phyloP scores from a whole-genome alignment of 1,140 invertebrate genomes.

The Lepidurus apus region DNA sequence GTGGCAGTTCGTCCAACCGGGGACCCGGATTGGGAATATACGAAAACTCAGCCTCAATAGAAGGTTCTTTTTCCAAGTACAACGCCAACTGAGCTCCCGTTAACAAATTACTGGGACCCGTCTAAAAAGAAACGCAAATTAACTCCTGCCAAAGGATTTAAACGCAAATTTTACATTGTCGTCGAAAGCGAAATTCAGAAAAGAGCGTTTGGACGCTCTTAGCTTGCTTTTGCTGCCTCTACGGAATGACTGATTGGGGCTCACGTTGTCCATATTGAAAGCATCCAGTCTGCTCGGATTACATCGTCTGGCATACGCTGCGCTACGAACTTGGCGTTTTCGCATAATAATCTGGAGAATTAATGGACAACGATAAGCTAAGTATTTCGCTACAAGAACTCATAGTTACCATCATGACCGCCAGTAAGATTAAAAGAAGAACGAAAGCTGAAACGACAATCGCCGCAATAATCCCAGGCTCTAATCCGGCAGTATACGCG shows the following conservation, averaged over 20 bases:
- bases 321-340: constrained; percentile 56
- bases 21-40: constrained; percentile 68
- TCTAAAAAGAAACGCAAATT: constrained; percentile 47
- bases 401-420: constrained; percentile 24
- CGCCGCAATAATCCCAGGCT: neutral
- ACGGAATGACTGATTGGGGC: constrained; percentile 50
- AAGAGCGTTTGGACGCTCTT: constrained; percentile 73
- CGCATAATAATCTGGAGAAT: constrained; percentile 59
- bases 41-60: constrained; percentile 68
- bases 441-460: neutral
- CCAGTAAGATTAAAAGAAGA: neutral
- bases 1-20: constrained; percentile 69
- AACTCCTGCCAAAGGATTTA: constrained; percentile 7
- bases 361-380: neutral
- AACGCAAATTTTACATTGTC: constrained; percentile 61
- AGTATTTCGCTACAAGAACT: no score
- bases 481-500: neutral
- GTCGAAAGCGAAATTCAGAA: constrained; percentile 86
- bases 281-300: constrained; percentile 79
- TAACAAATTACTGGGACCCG: constrained; percentile 61
- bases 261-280: constrained; percentile 78
- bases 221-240: constrained; percentile 51
- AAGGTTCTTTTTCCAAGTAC: constrained; percentile 63
- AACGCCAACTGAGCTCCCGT: constrained; percentile 67
- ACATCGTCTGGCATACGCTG: constrained; percentile 74